Percentiles rank a stretch among this genome's conserved stretches.
Evolutionary conservation across 2,888 invertebrate species (phyloP).

Genomic region (Papilio demoleus): DNA sequence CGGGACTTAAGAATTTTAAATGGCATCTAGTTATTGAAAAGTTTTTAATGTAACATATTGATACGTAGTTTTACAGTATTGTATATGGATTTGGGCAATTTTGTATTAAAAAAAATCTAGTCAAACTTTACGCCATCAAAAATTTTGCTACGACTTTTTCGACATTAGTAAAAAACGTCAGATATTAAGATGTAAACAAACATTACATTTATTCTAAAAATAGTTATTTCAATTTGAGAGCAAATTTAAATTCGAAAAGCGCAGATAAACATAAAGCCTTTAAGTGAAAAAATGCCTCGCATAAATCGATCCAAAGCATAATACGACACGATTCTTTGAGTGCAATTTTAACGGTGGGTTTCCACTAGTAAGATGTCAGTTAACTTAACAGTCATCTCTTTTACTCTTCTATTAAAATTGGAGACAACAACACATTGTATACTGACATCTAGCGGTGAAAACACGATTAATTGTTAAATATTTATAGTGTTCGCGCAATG

Average conservation of each 20-base stretch:
- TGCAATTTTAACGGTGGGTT: not conserved
- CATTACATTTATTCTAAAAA: not conserved
- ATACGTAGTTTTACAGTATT: no score
- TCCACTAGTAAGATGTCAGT: not conserved
- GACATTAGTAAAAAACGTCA: no score
- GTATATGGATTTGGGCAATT: no score
- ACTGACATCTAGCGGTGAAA: not conserved
- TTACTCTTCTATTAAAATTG: not conserved
- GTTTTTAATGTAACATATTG: not conserved
- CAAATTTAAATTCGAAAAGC: not conserved
- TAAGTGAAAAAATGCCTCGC: not conserved
- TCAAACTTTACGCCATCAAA: no score
- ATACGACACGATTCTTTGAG: not conserved
- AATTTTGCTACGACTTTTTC: no score
- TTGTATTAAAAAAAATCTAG: no score
- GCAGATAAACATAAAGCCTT: not conserved
- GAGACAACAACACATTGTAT: not conserved
- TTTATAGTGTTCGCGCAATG: conserved; percentile 24
- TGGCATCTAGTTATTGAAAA: not conserved
- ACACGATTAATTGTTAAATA: conserved; percentile 2
- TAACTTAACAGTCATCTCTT: not conserved
- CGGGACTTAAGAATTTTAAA: conserved; percentile 28
- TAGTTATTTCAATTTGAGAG: not conserved
- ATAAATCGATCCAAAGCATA: not conserved
- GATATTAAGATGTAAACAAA: not conserved